Percentiles rank a stretch among this genome's conserved stretches.
These are phyloP conservation scores for Norana najaformis DNA, from an alignment of 2,888 invertebrate genomes.

Conservation along the genomic window DNA sequence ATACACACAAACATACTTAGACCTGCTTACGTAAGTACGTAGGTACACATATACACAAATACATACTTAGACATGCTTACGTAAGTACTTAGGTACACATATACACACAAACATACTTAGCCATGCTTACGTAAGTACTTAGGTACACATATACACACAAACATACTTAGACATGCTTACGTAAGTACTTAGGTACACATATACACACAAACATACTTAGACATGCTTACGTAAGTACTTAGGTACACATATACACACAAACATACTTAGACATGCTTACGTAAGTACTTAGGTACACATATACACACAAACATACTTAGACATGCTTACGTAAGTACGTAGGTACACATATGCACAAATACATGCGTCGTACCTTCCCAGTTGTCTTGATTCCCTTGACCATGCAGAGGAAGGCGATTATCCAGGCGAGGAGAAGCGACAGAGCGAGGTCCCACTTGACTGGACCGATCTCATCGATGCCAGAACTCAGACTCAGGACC, in stretches of 20 bases:
- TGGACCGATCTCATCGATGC: constrained; percentile 52
- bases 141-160: not conserved
- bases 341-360: not conserved
- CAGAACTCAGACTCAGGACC: constrained; percentile 51
- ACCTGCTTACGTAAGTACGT: too few species aligned
- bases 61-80: not conserved
- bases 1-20: too few species aligned
- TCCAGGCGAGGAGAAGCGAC: constrained; percentile 57
- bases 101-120: not conserved
- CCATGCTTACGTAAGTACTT: too few species aligned
- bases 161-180: not conserved
- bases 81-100: not conserved
- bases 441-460: constrained; percentile 57
- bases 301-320: not conserved
- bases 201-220: not conserved
- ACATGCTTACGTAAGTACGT: not conserved
- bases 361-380: constrained; percentile 51
- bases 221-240: not conserved
- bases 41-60: too few species aligned
- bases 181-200: not conserved
- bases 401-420: constrained; percentile 59
- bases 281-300: too few species aligned
- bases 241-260: not conserved
- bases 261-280: too few species aligned
- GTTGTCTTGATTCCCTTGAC: constrained; percentile 60